Base-by-base conservation (phyloP, 1,140 invertebrate species). In the Polyergus mexicanus region DNA sequence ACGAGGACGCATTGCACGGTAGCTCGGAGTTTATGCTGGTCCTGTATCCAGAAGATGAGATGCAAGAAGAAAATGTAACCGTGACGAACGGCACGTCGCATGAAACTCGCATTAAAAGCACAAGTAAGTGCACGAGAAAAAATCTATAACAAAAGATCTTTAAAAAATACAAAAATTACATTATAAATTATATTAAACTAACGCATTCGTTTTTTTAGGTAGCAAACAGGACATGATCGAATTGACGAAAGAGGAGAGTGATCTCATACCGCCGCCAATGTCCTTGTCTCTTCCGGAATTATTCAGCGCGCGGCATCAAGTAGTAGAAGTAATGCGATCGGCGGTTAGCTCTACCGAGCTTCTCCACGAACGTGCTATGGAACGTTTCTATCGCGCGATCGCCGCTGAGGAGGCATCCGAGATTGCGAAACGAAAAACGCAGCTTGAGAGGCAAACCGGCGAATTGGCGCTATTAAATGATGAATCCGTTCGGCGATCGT, bases 11-110 rank as follows among this genome's bases (percentile, higher is more conserved):
- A 32, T 78, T 95, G 11, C 94, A 95, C 28, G 96, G 95, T 22
- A 97, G 96, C 90, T 97, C 97, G 32, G 97, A 98, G 92, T 97
- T 98, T 86, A 97, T 98, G 97, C 93, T 98, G 51, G 97, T 98
- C 44, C 94, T 98, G 5, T 97, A 97, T 93, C 97, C 97, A 41
- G 95, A 97, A 87, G 92, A 95, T 90, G 93, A 94, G 93, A 47
- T 47, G 84, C 71, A 47, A 58, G 68, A 11, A 2, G 60, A 83
- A 19, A 63, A 78, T 10, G 0, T 2, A 44, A 58, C 71, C 11
- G 38, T 22, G n/a, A 11, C 28, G n/a, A 83, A 60, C 6, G 10
- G 16, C 47, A 28, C 47, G 8, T 51, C 4, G 47, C 0, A 16
- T 51, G 35, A 72, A 72, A 47, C 5, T 71, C 51, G 8, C 13